Conservation (phyloP, 2,113 vertebrate species). For the Gallinago media region DNA sequence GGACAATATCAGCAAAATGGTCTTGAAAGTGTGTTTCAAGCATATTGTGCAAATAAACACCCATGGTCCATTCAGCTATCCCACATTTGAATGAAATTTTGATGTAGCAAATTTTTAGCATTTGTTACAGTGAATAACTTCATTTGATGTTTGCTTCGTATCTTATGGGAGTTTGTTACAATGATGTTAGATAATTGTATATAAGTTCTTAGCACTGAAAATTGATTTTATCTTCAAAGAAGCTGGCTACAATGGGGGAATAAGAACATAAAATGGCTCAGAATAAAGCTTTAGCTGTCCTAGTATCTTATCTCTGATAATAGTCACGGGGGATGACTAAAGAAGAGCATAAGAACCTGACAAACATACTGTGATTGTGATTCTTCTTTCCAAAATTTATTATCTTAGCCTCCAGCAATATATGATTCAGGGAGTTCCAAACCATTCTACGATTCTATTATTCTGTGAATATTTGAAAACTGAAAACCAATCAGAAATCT, state of each 20-base stretch:
- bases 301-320: slow-evolving; percentile 10
- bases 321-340: neutral
- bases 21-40: neutral
- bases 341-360: neutral
- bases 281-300: slow-evolving; percentile 1
- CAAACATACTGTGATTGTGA: neutral
- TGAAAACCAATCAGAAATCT: too few relatives aligned
- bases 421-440: slow-evolving; percentile 38
- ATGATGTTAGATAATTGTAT: neutral
- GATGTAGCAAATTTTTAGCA: neutral
- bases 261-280: neutral
- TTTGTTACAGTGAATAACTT: neutral
- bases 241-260: neutral
- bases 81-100: neutral
- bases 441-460: too few relatives aligned
- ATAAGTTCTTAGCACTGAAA: neutral
- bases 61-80: neutral
- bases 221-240: neutral
- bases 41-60: neutral
- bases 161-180: neutral
- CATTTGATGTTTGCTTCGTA: neutral
- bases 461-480: too few relatives aligned
- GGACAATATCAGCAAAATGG: neutral
- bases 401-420: slow-evolving; percentile 47
- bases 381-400: slow-evolving; percentile 49